These are phyloP conservation scores for Drosophila chauvacae DNA, from an alignment of 1,140 invertebrate species.

Conservation along the genomic window DNA sequence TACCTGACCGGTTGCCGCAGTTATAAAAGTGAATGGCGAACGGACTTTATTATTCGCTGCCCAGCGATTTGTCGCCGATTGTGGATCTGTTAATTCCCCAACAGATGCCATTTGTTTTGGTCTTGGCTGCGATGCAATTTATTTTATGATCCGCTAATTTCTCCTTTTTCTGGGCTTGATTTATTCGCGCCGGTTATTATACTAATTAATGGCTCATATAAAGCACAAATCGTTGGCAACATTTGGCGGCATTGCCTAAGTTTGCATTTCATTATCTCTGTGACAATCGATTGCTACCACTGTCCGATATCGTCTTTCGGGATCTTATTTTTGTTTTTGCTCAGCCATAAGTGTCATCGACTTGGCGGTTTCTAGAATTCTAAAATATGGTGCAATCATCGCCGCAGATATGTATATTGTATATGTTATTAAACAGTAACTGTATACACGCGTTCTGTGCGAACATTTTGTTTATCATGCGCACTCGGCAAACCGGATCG, in stretches of 20 bases:
- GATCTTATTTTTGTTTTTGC: constrained; percentile 36
- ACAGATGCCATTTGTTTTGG: constrained; percentile 32
- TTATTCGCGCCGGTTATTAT: constrained; percentile 48
- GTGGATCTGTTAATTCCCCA: constrained; percentile 14
- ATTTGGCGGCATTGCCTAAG: constrained; percentile 19
- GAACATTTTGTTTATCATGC: constrained; percentile 45
- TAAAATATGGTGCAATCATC: constrained; percentile 44
- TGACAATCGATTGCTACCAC: constrained; percentile 48
- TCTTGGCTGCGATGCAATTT: constrained; percentile 4
- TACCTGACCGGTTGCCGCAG: constrained; percentile 59
- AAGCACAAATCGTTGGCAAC: constrained; percentile 32
- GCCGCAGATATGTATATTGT: constrained; percentile 19
- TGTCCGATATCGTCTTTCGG: constrained; percentile 6
- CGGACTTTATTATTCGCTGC: constrained; percentile 10
- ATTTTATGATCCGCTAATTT: constrained; percentile 69
- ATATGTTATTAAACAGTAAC: not conserved
- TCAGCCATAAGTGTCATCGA: constrained; percentile 59
- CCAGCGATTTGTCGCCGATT: constrained; percentile 32
- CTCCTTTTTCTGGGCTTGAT: constrained; percentile 28
- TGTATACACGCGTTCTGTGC: constrained; percentile 14
- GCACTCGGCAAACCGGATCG: constrained; percentile 61
- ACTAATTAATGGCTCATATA: constrained; percentile 51
- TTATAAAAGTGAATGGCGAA: constrained; percentile 38
- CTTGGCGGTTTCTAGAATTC: constrained; percentile 39
- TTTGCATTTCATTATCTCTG: constrained; percentile 46